Base-by-base conservation (phyloP, 2,888 invertebrate species). In the Cryptocephalus moraei region DNA sequence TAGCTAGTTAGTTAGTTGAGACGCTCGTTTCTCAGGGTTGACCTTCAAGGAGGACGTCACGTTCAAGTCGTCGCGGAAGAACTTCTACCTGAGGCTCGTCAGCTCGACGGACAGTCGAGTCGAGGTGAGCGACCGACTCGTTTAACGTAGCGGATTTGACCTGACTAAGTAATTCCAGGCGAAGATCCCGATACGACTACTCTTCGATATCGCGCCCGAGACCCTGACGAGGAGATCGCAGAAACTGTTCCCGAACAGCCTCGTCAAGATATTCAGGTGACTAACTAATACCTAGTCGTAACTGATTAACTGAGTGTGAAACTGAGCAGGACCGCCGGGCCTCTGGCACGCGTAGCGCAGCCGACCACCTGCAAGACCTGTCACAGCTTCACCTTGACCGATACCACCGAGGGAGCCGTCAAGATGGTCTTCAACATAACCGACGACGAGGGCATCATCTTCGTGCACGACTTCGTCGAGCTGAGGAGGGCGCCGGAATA, bases 391-490 rank as follows among this genome's bases (percentile, higher is more conserved):
- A 45, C 40, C 11, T 51, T 63, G 38, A 48, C 47, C 8, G 53
- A 49, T 13, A 33, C 43, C 8, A 53, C 49, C 11, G 43, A 46
- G 31, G 42, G 32, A 33, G 39, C 31, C 22, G n/a, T 49, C 52
- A 36, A 63, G 60, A 8, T 12, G 40, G 74, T 75, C 8, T 79
- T 80, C 58, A 72, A 70, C 38, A 68, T 81, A 8, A 81, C 81
- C 0, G 56, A 62, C 9, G 59, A 52, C 0, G 76, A 73, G 34
- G 81, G 81, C 8, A 81, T 81, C 52, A 59, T 81, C 22, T 81
- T 73, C 61, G 76, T 81, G 0, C 65, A 68, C 10, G 71, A 79
- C 60, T 63, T 69, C 8, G 59, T 67, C 2, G 66, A 70, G 1
- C 61, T 81, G 44, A 62, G 67, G 49, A 64, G 58, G 8, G 67